phyloP scores from a whole-genome alignment of 1,140 invertebrate species.

The Drosophila suzukii region DNA sequence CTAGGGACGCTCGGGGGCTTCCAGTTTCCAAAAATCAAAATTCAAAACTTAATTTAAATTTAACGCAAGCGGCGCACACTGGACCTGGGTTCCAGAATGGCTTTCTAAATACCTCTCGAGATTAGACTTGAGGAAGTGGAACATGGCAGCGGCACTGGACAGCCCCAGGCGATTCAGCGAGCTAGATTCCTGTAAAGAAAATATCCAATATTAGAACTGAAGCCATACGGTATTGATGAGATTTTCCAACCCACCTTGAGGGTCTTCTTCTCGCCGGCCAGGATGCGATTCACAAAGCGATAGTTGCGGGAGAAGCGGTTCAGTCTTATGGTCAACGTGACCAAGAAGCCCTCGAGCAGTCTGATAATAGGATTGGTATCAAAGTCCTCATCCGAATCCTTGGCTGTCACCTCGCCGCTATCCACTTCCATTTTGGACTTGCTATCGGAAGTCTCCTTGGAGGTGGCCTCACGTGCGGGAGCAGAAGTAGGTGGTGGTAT shows the following conservation, averaged over 20 bases:
- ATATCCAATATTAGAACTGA: neutral
- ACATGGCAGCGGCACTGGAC: conserved; percentile 75
- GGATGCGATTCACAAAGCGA: conserved; percentile 93
- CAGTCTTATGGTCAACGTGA: conserved; percentile 93
- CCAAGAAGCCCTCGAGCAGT: conserved; percentile 89
- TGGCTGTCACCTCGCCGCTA: conserved; percentile 72
- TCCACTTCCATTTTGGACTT: conserved; percentile 77
- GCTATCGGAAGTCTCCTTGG: conserved; percentile 71
- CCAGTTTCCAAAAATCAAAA: conserved; percentile 26
- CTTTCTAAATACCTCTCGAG: conserved; percentile 76
- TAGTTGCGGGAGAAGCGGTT: conserved; percentile 97
- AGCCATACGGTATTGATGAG: neutral
- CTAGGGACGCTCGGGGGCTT: conserved; percentile 47
- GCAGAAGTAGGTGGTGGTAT: conserved; percentile 38
- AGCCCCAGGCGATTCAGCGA: conserved; percentile 69
- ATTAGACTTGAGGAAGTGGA: conserved; percentile 76
- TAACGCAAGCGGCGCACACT: conserved; percentile 72
- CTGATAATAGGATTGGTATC: conserved; percentile 80
- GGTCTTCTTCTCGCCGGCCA: conserved; percentile 91
- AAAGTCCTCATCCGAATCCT: conserved; percentile 78
- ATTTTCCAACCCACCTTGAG: conserved; percentile 88
- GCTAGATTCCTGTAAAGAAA: conserved; percentile 62
- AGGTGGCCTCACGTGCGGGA: conserved; percentile 44
- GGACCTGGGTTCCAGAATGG: conserved; percentile 26
- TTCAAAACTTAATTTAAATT: conserved; percentile 33